Base-by-base conservation (phyloP, 2,797 vertebrate genomes). In the Ptychadena robeensis region DNA sequence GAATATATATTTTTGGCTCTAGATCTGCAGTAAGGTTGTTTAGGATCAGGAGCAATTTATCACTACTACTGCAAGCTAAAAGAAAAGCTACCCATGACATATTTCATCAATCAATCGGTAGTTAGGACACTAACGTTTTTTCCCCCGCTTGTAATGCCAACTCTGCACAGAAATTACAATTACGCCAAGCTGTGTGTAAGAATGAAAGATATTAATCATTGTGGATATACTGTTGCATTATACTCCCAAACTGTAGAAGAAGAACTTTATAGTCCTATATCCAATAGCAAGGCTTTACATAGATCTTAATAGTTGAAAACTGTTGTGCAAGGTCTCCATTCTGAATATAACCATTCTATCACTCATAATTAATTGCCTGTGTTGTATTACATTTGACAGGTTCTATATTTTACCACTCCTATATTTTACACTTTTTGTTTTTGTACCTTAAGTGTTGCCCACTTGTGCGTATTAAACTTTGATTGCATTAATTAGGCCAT, bases 261-360 rank as follows among this genome's bases (percentile, higher is more conserved):
- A n/a, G n/a, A 25, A 9, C 34, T 30, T 48, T 18, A 7, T 4
- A 40, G n/a, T 27, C 64, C 28, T 57, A 48, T 34, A 18, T 79
- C 44, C 65, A 22, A 27, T 53, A 30, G 10, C 40, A 78, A 68
- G n/a, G 28, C 75, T 31, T 78, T 48, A 77, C 61, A 66, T 67
- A 67, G 18, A 34, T 68, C 8, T 53, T 31, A 8, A n/a, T n/a
- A n/a, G n/a, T n/a, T n/a, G n/a, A n/a, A n/a, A n/a, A n/a, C n/a
- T n/a, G n/a, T n/a, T n/a, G n/a, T n/a, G n/a, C n/a, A n/a, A n/a
- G n/a, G n/a, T n/a, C n/a, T n/a, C n/a, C n/a, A n/a, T n/a, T n/a
- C n/a, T n/a, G n/a, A n/a, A n/a, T n/a, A n/a, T n/a, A n/a, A n/a
- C n/a, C n/a, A n/a, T n/a, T n/a, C n/a, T n/a, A n/a, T n/a, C n/a